These are phyloP conservation scores for Etheostoma nigrum DNA, from an alignment of 2,797 vertebrate genomes.

Conservation along the genomic window DNA sequence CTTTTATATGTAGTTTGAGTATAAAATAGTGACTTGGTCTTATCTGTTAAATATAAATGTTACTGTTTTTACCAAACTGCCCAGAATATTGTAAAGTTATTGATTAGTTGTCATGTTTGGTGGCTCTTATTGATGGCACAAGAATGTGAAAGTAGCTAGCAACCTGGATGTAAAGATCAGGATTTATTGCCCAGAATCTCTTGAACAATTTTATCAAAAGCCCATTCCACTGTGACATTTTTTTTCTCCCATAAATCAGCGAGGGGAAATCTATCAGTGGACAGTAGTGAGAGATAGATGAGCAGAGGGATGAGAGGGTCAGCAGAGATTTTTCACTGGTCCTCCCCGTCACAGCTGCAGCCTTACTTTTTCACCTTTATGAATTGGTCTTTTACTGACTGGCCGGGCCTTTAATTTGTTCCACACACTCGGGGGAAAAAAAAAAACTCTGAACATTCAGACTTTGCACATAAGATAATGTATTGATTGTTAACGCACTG, in stretches of 20 bases:
- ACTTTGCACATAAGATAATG: constrained; percentile 86
- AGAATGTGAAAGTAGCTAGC: constrained; percentile 97
- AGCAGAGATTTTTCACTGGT: constrained; percentile 94
- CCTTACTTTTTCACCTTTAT: constrained; percentile 92
- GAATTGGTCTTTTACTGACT: constrained; percentile 94
- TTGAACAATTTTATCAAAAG: constrained; percentile 99
- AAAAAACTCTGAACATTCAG: constrained; percentile 74
- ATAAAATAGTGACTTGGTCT: constrained; percentile 69
- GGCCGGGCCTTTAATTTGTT: constrained; percentile 89
- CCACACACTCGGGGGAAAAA: constrained; percentile 79
- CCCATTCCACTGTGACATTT: constrained; percentile 99
- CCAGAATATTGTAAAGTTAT: constrained; percentile 92
- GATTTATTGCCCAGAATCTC: constrained; percentile 99
- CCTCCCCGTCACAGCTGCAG: constrained; percentile 91
- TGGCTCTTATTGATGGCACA: constrained; percentile 95
- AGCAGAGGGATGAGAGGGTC: constrained; percentile 95
- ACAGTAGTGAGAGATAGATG: constrained; percentile 99
- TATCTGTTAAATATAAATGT: constrained; percentile 86
- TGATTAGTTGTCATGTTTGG: constrained; percentile 94
- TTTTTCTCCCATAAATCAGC: constrained; percentile 99
- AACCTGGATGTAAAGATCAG: constrained; percentile 97
- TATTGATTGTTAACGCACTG: constrained; percentile 86
- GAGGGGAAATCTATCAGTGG: constrained; percentile 95
- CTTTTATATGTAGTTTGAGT: constrained; percentile 47
- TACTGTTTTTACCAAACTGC: constrained; percentile 90